A percentile compares a stretch with the other conserved stretches of the same genome.
Conservation (phyloP, 2,113 vertebrate species). For the Strigops habroptila region DNA sequence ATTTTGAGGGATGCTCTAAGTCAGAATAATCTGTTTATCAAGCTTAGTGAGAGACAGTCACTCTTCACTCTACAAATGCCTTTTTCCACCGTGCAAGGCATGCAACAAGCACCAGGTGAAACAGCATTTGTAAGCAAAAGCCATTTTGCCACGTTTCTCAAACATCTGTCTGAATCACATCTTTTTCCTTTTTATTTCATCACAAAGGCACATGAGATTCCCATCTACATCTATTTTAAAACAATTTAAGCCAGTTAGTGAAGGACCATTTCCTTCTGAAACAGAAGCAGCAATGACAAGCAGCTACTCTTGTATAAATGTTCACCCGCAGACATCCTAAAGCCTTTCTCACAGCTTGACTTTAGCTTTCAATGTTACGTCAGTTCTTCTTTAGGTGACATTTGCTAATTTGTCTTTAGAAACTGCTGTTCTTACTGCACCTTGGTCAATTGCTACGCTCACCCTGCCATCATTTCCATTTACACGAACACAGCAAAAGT, state of each 20-base stretch:
- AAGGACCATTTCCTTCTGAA: conserved; percentile 54
- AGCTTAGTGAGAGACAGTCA: neutral
- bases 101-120: neutral
- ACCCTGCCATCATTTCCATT: neutral
- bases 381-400: neutral
- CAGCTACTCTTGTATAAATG: conserved; percentile 19
- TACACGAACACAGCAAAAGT: neutral
- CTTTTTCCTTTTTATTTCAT: conserved; percentile 7
- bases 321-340: conserved; percentile 54
- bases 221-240: conserved; percentile 33
- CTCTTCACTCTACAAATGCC: neutral
- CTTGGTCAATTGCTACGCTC: neutral
- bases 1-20: neutral
- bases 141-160: neutral
- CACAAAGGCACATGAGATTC: conserved; percentile 6
- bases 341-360: conserved; percentile 50
- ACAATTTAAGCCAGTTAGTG: conserved; percentile 51
- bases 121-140: conserved; percentile 6
- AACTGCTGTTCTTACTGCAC: neutral
- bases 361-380: conserved; percentile 23
- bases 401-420: conserved; percentile 39
- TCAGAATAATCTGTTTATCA: neutral
- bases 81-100: neutral
- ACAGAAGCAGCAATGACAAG: neutral
- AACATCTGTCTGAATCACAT: neutral